Percentiles rank a stretch among this genome's conserved stretches.
Conservation (phyloP, 2,113 vertebrate genomes). For the Xenopus borealis region DNA sequence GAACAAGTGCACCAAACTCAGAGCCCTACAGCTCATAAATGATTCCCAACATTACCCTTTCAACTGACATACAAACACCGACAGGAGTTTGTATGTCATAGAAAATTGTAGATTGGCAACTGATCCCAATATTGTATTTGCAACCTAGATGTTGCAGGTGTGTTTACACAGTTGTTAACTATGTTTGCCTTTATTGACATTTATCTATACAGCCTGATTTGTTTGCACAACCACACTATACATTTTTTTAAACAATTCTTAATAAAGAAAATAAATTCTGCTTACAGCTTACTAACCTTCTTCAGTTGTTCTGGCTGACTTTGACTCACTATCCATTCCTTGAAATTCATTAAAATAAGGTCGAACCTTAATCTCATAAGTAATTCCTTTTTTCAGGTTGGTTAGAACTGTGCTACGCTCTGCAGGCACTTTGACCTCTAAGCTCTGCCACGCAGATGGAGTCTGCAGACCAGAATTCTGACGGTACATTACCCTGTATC, state of each 20-base stretch:
- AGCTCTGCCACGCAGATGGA: conserved; percentile 80
- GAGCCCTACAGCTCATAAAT: too few species aligned
- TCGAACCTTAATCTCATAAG: conserved; percentile 93
- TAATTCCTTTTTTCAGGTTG: conserved; percentile 86
- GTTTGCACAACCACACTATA: not conserved
- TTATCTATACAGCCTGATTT: not conserved
- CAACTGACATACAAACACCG: too few species aligned
- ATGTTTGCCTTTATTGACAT: conserved; percentile 9
- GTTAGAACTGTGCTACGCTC: conserved; percentile 83
- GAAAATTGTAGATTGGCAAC: too few species aligned
- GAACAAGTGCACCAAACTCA: too few species aligned
- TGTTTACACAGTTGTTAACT: too few species aligned
- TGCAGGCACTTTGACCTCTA: conserved; percentile 87
- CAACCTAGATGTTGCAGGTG: too few species aligned
- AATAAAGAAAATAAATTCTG: conserved; percentile 12
- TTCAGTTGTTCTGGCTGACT: conserved; percentile 86
- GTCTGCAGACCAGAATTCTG: conserved; percentile 83
- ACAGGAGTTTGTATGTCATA: too few species aligned
- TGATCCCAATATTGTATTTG: too few species aligned
- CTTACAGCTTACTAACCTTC: conserved; percentile 76
- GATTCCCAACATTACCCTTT: too few species aligned
- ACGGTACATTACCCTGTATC: conserved; percentile 89
- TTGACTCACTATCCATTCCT: conserved; percentile 95
- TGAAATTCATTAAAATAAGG: conserved; percentile 99
- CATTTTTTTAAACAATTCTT: conserved; percentile 5